Evolutionary conservation across 1,140 invertebrate genomes (phyloP).

Genomic region (Tetragnatha versicolor): DNA sequence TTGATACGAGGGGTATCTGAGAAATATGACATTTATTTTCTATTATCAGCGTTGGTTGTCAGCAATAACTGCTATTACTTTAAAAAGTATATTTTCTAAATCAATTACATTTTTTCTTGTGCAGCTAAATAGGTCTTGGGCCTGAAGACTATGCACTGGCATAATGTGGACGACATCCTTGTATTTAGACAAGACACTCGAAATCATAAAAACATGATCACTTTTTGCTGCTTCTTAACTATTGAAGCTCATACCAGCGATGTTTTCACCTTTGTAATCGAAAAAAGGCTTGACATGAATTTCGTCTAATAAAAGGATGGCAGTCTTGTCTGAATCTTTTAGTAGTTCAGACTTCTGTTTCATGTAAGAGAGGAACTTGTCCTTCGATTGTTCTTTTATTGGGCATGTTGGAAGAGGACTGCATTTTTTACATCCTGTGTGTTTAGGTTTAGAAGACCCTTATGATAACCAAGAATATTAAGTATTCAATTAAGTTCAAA

Average conservation of each 20-base stretch:
- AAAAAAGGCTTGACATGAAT: conserved; percentile 11
- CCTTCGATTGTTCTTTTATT: too few relatives aligned
- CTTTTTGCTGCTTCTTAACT: neutral
- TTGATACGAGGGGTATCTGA: neutral
- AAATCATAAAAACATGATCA: conserved; percentile 12
- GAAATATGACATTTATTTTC: conserved; percentile 12
- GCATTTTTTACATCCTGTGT: too few relatives aligned
- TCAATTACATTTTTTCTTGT: conserved; percentile 10
- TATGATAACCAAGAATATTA: too few relatives aligned
- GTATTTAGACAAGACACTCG: neutral
- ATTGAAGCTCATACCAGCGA: neutral
- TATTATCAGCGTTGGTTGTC: conserved; percentile 16
- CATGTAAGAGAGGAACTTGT: too few relatives aligned
- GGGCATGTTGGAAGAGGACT: too few relatives aligned
- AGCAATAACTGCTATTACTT: neutral
- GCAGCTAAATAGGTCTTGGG: neutral
- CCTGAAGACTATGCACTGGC: neutral
- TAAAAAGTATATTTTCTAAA: neutral
- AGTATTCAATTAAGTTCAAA: too few relatives aligned
- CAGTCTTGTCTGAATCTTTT: neutral
- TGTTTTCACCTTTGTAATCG: conserved; percentile 23
- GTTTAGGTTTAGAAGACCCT: too few relatives aligned
- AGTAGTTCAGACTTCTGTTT: too few relatives aligned
- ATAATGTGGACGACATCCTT: conserved; percentile 22
- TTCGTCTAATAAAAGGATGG: conserved; percentile 5